Evolutionary conservation across 2,888 invertebrate species (phyloP).

Genomic region (Agrochola macilenta): DNA sequence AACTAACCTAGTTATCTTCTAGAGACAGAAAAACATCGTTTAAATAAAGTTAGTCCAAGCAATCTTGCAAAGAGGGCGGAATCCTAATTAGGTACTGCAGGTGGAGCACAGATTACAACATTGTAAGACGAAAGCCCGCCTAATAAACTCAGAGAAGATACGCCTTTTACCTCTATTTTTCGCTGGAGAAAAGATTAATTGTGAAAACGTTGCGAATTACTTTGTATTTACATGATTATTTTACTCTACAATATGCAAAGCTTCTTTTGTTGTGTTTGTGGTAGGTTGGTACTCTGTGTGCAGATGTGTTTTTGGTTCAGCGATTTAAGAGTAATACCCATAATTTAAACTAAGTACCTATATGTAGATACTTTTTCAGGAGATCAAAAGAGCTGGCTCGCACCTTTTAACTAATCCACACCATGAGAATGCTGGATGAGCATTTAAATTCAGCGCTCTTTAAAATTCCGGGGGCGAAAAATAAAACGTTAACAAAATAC

Average conservation of each 20-base stretch:
- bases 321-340: background rate
- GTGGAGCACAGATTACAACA: conserved; percentile 74
- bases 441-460: background rate
- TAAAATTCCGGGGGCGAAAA: background rate
- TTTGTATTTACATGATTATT: conserved; percentile 36
- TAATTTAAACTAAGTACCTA: background rate
- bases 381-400: background rate
- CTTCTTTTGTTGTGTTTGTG: conserved; percentile 16
- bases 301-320: background rate
- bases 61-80: conserved; percentile 65
- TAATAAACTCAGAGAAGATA: conserved; percentile 70
- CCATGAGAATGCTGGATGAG: background rate
- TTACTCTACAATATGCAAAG: conserved; percentile 27
- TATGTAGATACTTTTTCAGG: background rate
- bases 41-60: conserved; percentile 45
- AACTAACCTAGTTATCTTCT: conserved; percentile 18
- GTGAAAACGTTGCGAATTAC: conserved; percentile 32
- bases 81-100: conserved; percentile 77
- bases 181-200: conserved; percentile 38
- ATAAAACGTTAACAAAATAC: background rate
- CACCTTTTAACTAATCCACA: background rate
- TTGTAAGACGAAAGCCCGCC: conserved; percentile 68
- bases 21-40: conserved; percentile 33
- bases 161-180: conserved; percentile 31
- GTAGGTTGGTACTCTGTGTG: conserved; percentile 5